Evolutionary conservation across 2,113 vertebrate genomes (phyloP).

Genomic region (Centropus bengalensis): DNA sequence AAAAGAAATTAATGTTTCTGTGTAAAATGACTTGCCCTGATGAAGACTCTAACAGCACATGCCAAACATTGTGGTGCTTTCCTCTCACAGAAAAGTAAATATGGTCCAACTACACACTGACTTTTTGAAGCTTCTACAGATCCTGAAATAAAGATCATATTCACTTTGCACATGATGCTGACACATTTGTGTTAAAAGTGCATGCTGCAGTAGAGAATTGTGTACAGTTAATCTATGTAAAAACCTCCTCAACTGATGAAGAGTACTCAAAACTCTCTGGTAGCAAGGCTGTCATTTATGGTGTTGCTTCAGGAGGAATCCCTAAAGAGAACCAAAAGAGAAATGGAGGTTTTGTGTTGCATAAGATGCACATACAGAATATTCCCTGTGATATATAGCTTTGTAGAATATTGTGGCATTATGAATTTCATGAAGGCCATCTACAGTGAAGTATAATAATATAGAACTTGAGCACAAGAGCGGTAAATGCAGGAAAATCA

Average conservation of each 20-base stretch:
- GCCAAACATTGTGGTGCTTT: not conserved
- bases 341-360: not conserved
- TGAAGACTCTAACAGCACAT: not conserved
- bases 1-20: not conserved
- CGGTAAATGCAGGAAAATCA: not conserved
- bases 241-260: conserved; percentile 9
- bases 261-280: not conserved
- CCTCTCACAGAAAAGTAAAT: not conserved
- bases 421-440: not conserved
- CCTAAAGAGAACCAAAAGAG: not conserved
- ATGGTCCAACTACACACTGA: not conserved
- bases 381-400: not conserved
- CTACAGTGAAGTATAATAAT: not conserved
- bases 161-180: not conserved
- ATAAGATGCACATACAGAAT: not conserved
- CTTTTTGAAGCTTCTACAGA: not conserved
- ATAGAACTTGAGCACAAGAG: not conserved
- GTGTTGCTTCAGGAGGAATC: not conserved
- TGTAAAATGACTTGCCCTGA: not conserved
- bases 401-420: not conserved
- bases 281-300: not conserved
- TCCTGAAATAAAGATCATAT: not conserved
- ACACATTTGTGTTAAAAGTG: not conserved
- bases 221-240: not conserved
- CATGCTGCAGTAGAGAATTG: not conserved